These are phyloP conservation scores for cat (Felis catus) DNA, from an alignment of 2,113 vertebrate genomes.

Conservation along the genomic window DNA sequence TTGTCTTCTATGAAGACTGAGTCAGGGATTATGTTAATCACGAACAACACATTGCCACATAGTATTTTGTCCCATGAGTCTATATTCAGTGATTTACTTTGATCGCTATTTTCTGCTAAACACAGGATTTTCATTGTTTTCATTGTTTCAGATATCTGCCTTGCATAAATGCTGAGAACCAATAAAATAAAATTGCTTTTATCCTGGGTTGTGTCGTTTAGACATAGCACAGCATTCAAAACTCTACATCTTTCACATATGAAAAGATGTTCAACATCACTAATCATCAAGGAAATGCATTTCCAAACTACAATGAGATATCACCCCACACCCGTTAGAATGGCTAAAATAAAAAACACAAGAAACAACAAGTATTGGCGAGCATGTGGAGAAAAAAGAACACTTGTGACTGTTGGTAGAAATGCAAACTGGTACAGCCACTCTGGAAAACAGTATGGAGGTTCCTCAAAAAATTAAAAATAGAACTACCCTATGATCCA, in stretches of 20 bases:
- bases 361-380: background rate
- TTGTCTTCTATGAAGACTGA: conserved; percentile 66
- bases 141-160: conserved; percentile 68
- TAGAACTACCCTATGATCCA: background rate
- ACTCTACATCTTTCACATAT: background rate
- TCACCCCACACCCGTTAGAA: background rate
- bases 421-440: background rate
- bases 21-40: conserved; percentile 87
- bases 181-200: conserved; percentile 65
- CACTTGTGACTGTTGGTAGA: background rate
- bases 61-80: background rate
- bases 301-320: background rate
- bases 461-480: background rate
- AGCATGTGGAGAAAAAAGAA: background rate
- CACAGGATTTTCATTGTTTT: conserved; percentile 40
- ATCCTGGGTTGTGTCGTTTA: background rate
- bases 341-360: background rate
- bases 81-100: background rate
- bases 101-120: conserved; percentile 9
- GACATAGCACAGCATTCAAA: background rate
- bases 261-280: background rate
- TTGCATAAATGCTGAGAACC: conserved; percentile 85
- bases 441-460: background rate
- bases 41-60: conserved; percentile 83
- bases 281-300: background rate